Base-by-base conservation (phyloP, 1,140 invertebrate genomes). In the Himalopsyche phryganea region DNA sequence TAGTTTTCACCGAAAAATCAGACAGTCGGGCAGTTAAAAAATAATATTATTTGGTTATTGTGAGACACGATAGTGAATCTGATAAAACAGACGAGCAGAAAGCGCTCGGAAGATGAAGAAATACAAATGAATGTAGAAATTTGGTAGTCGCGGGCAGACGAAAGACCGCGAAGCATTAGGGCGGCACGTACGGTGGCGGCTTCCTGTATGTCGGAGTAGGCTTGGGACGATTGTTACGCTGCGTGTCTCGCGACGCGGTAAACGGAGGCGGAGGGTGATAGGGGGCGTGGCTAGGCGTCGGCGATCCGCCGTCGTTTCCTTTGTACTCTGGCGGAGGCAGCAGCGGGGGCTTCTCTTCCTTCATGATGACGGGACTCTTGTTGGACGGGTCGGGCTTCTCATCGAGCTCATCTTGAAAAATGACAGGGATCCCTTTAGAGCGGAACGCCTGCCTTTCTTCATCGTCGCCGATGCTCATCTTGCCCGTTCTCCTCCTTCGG, bases 371-470 rank as follows among this genome's bases (percentile, higher is more conserved):
- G 1, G 93, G 93, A 35, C 87, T 86, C 76, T 95, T 95, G 66
- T 92, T 91, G 20, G 87, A 87, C 23, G 89, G 85, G 48, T 76
- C 75, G 1, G 88, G 90, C 68, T 92, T 90, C 67, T 96, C 93
- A 63, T 94, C 92, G 10, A 96, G 77, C 71, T 98, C 94, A 74
- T 98, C 93, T 71, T 89, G 88, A 73, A 97, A 96, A 63, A 97
- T 97, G 5, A 96, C 91, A 0, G 94, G 94, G 65, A 95, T 91
- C 41, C 92, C 92, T 75, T 94, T 95, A 61, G 87, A 92, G 6
- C 91, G 82, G 75, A 94, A 95, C 48, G 81, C 87, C 72, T 87
- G 85, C 42, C 87, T 80, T 65, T 89, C 88, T 66, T 91, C 89
- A 61, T 91, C 89, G 63, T 90, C 83, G 14, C 83, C 83, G 3